Evolutionary conservation across 2,113 vertebrate genomes (phyloP), one percentile per base, ranked within the genome.

Genomic region (Cathartes aura): DNA sequence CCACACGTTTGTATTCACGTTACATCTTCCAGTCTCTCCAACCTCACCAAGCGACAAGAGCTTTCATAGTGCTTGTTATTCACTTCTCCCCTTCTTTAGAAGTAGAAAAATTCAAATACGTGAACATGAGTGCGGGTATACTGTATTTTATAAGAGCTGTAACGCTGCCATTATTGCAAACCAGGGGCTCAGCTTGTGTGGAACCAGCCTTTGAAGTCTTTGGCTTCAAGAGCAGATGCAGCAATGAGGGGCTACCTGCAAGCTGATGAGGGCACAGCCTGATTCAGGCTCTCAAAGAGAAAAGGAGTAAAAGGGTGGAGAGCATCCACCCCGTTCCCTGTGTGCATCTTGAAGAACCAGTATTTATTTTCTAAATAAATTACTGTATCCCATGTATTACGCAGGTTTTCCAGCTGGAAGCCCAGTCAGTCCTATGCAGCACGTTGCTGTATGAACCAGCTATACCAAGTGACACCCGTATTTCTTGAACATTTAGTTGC

Each of bases 1-100:
- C 11, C 20, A 24, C 22, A 12, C 2, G 0, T 81, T 11, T 26
- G 7, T 38, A 29, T 86, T 63, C 81, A 58, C 1, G 0, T 38
- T 19, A 26, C 17, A 10, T 16, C 55, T 52, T 86, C 63, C 56
- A 52, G 12, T 26, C 21, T 38, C 87, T 81, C 43, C 68, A 76
- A 12, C 14, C 56, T 47, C 75, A 59, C 38, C 34, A 36, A 58
- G 26, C 0, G 3, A 29, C 34, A 34, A 30, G n/a, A 71, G 18
- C 22, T 71, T 14, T 40, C 34, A 23, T 2, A n/a, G 36, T 8
- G 38, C 38, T n/a, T 38, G 4, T 22, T 48, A 43, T 45, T 75
- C 24, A 30, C 50, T 50, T 14, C 23, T 84, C 13, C 24, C 11
- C 52, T 29, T 45, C 21, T 47, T 36, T 23, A 64, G 38, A 53